Base-by-base conservation (phyloP, 2,797 vertebrate species). In the Darevskia mixta region DNA sequence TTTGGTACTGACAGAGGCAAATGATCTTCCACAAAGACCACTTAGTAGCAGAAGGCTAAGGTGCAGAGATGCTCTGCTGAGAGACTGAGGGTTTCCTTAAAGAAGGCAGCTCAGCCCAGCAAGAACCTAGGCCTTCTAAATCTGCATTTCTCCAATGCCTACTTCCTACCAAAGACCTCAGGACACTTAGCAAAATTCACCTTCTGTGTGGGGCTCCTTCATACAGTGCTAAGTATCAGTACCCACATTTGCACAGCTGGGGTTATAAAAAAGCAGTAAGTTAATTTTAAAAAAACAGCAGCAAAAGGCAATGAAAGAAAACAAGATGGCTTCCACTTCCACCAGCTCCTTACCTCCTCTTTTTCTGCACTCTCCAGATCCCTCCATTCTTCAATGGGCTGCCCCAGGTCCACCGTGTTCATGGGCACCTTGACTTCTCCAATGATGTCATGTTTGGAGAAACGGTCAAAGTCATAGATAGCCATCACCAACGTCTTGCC, bases 371-470 rank as follows among this genome's bases (percentile, higher is more conserved):
- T 99, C 94, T 99, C 98, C 90, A 99, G 96, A 91, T 99, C 99
- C 88, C 98, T 91, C 99, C 99, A 99, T 90, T 99, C 98, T 96
- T 99, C 98, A 0, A 99, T 98, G 85, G 98, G 98, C 95, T 99
- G 98, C 15, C 98, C 99, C 79, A 99, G 97, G 93, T 99, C 99
- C 85, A 99, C 98, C 0, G 98, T 99, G 96, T 99, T 99, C 98
- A 99, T 99, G 83, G 98, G 97, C 84, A 98, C 98, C 95, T 98
- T 99, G 49, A 99, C 98, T 95, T 99, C 98, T 0, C 99, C 99
- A 0, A 99, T 99, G 94, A 99, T 98, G 80, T 99, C 99, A 0
- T 99, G 98, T 93, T 99, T 99, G 43, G 99, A 99, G 97, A 99
- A 99, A 90, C 99, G 98, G 93, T 99, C 99, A 0, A 99, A 99